These are phyloP conservation scores for Aproaerema taeniolella DNA, from an alignment of 2,888 invertebrate genomes.

Conservation along the genomic window DNA sequence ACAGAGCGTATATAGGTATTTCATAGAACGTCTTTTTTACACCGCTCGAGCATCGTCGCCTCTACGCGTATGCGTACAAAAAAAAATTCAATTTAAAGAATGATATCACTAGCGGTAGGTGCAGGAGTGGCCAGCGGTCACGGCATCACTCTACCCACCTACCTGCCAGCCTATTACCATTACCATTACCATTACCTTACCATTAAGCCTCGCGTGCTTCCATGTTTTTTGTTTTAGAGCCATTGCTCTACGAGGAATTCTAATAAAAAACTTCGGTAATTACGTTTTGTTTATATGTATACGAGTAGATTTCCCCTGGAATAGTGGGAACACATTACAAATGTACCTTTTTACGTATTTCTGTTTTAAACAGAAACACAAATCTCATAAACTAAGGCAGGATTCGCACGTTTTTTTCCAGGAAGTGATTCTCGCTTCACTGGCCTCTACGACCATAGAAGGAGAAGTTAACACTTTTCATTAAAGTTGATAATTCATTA, in stretches of 20 bases:
- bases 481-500: constrained; percentile 5
- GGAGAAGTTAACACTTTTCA: constrained; percentile 3
- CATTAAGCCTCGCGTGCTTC: constrained; percentile 22
- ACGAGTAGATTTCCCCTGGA: too few species aligned
- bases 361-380: too few species aligned
- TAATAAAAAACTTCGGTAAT: constrained; percentile 1
- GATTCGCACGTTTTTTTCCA: not conserved
- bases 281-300: constrained; percentile 13
- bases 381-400: too few species aligned
- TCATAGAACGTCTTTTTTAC: too few species aligned
- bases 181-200: too few species aligned
- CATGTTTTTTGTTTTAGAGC: constrained; percentile 17
- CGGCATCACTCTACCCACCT: constrained; percentile 15
- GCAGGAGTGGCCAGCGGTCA: constrained; percentile 44
- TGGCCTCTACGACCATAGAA: constrained; percentile 3
- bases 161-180: constrained; percentile 17
- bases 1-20: too few species aligned
- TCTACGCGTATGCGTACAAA: constrained; percentile 1
- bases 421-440: not conserved
- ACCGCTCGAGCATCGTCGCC: too few species aligned
- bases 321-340: too few species aligned
- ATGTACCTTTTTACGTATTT: not conserved
- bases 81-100: constrained; percentile 16
- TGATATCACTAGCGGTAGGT: constrained; percentile 35
- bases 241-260: constrained; percentile 10